A percentile compares a stretch with the other conserved stretches of the same genome.
phyloP scores from a whole-genome alignment of 2,797 vertebrate genomes.

The Chiloscyllium punctatum region DNA sequence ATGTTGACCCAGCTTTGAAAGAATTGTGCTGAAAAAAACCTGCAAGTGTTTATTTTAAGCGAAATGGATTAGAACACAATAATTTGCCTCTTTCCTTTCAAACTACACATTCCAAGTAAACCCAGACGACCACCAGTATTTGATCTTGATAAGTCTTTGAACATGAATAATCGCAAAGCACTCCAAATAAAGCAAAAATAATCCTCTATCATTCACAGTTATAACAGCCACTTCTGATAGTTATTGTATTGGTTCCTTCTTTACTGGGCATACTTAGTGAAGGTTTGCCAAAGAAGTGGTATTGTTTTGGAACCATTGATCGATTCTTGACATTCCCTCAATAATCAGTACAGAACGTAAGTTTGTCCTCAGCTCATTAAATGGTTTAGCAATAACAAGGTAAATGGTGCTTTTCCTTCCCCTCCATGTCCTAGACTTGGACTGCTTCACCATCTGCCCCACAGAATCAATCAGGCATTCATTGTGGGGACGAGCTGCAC shows the following conservation, averaged over 20 bases:
- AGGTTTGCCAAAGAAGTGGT: neutral
- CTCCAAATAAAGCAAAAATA: neutral
- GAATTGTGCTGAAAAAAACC: neutral
- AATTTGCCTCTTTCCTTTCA: neutral
- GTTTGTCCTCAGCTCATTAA: neutral
- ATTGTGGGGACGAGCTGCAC: neutral
- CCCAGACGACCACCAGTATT: neutral
- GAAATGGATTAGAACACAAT: neutral
- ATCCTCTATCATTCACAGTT: neutral
- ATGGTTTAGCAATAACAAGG: no score
- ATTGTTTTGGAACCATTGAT: neutral
- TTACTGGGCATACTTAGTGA: neutral
- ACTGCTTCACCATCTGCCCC: neutral
- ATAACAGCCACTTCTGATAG: neutral
- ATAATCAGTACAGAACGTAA: neutral
- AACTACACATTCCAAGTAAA: neutral
- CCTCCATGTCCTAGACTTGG: neutral
- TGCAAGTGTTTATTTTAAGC: neutral
- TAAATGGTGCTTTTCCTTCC: neutral
- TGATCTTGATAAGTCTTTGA: neutral
- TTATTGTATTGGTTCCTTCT: neutral
- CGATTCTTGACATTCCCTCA: neutral
- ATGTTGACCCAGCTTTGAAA: neutral
- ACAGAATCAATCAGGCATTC: neutral
- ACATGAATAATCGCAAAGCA: neutral